Evolutionary conservation across 2,797 vertebrate species (phyloP).

Genomic region (Sphenopsis melanotis): DNA sequence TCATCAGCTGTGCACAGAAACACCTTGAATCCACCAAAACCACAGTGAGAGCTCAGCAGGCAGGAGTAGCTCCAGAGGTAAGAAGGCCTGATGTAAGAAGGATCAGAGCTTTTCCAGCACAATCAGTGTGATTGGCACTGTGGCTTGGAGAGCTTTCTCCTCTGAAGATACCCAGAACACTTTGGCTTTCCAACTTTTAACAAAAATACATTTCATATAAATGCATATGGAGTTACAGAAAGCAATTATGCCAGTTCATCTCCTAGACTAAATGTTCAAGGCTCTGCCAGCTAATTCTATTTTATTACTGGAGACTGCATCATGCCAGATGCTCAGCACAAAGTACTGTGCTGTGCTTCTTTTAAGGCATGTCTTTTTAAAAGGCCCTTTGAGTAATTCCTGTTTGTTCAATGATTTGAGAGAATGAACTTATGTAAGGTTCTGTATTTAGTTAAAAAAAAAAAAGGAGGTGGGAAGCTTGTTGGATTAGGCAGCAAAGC

Average conservation of each 20-base stretch:
- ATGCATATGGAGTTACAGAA: background rate
- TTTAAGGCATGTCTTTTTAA: background rate
- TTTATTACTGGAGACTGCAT: background rate
- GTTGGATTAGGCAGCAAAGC: conserved; percentile 51
- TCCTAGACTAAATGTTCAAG: background rate
- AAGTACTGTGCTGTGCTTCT: background rate
- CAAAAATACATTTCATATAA: background rate
- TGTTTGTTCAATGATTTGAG: background rate
- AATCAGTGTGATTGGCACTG: background rate
- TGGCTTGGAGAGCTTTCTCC: background rate
- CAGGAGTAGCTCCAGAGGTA: background rate
- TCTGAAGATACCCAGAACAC: background rate
- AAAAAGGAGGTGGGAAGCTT: background rate
- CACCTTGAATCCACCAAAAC: rapidly evolving
- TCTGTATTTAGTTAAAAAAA: background rate
- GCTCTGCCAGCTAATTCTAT: background rate
- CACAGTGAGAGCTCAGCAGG: background rate
- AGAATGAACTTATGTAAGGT: background rate
- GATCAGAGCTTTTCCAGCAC: background rate
- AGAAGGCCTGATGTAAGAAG: background rate
- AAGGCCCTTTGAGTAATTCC: background rate
- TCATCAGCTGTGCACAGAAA: background rate
- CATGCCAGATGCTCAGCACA: background rate
- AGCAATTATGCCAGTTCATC: background rate
- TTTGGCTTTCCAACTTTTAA: background rate